Percentiles rank a stretch among this genome's conserved stretches.
These are phyloP conservation scores for Apoderus coryli DNA, from an alignment of 2,888 invertebrate genomes.

Conservation along the genomic window DNA sequence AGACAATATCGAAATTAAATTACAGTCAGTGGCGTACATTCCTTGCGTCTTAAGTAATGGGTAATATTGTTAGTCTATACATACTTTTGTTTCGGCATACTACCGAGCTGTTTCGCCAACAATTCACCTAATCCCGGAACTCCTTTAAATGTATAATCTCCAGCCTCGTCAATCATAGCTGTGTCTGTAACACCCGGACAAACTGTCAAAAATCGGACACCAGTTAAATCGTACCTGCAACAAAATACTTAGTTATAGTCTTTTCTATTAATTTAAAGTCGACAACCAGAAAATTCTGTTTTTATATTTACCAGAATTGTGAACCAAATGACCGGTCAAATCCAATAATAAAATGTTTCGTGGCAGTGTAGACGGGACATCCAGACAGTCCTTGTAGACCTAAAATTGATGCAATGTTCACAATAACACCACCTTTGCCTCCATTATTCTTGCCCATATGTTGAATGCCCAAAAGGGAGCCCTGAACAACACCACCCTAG, in stretches of 20 bases:
- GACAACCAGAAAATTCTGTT: no score
- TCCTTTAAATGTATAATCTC: conserved; percentile 19
- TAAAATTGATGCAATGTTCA: conserved; percentile 50
- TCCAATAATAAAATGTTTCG: conserved; percentile 41
- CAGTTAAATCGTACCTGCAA: conserved; percentile 27
- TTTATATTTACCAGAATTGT: no score
- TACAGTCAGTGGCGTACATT: no score
- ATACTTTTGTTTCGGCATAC: conserved; percentile 30
- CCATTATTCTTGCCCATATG: conserved; percentile 43
- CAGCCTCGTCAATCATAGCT: conserved; percentile 26
- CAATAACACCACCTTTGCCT: conserved; percentile 46
- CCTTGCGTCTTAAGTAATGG: no score
- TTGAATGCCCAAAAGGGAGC: conserved; percentile 40
- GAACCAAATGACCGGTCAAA: conserved; percentile 37
- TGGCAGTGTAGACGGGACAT: conserved; percentile 43
- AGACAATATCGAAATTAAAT: no score
- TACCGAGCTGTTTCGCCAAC: conserved; percentile 22
- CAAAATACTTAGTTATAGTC: no score
- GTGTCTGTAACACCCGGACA: conserved; percentile 34
- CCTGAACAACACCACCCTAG: conserved; percentile 34
- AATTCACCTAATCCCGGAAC: conserved; percentile 21
- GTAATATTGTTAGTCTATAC: conserved; percentile 15
- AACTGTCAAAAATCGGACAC: conserved; percentile 32
- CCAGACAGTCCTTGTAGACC: conserved; percentile 40
- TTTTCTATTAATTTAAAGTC: no score